phyloP scores from a whole-genome alignment of 2,797 vertebrate genomes.

The Momotus momota region DNA sequence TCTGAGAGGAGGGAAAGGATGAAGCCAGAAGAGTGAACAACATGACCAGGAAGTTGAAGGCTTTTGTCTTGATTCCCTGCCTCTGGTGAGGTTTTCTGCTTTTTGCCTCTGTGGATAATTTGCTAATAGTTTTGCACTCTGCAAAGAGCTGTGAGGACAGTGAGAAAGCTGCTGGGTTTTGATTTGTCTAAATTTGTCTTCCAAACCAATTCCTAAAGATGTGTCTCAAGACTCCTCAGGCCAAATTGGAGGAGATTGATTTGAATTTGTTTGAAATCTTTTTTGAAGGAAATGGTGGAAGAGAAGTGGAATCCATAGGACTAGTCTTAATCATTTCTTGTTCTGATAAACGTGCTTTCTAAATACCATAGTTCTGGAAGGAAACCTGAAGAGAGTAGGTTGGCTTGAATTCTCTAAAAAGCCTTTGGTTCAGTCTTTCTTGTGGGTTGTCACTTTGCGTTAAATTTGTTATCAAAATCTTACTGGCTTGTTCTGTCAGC shows the following conservation, averaged over 20 bases:
- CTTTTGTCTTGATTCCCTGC: neutral
- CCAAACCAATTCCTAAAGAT: neutral
- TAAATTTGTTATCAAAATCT: neutral
- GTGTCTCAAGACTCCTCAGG: neutral
- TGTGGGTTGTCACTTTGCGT: neutral
- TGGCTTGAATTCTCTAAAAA: neutral
- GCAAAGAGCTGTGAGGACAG: fast-evolving
- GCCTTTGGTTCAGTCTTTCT: neutral
- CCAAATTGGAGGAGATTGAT: neutral
- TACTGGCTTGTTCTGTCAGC: neutral
- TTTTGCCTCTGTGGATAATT: neutral
- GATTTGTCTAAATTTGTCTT: neutral
- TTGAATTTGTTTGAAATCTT: neutral
- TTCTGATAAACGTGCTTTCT: neutral
- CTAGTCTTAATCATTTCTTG: neutral
- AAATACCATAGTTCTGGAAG: neutral
- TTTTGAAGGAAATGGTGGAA: neutral
- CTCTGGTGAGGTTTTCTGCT: neutral
- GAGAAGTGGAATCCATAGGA: neutral
- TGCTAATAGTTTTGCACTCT: neutral
- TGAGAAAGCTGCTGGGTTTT: neutral
- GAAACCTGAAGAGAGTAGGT: neutral
- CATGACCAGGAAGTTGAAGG: neutral
- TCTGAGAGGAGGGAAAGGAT: neutral
- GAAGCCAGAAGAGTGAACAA: neutral